Evolutionary conservation across 2,113 vertebrate species (phyloP).

Genomic region (Marmota monax): DNA sequence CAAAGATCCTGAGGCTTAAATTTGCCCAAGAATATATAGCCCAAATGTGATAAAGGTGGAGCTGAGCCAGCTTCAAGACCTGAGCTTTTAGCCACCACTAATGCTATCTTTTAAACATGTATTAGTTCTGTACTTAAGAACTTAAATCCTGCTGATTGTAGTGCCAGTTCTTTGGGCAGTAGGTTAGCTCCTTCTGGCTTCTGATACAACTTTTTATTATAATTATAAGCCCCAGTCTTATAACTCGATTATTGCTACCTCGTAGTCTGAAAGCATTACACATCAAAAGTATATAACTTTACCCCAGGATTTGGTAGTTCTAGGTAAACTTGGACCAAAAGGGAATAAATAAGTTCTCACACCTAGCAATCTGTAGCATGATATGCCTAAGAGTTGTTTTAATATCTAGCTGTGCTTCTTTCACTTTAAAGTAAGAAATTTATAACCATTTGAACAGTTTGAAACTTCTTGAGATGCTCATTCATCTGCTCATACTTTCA

Average conservation of each 20-base stretch:
- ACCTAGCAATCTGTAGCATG: background rate
- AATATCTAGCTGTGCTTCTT: background rate
- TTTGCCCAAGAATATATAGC: background rate
- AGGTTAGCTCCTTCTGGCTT: slow-evolving; percentile 1
- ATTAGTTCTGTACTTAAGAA: background rate
- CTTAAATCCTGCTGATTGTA: background rate
- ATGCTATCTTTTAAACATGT: background rate
- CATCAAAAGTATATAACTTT: background rate
- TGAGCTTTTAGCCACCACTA: background rate
- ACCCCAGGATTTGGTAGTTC: background rate
- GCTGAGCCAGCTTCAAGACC: background rate
- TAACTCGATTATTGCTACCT: slow-evolving; percentile 36
- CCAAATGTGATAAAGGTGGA: background rate
- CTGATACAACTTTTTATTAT: background rate
- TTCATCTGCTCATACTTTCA: background rate
- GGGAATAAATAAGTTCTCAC: background rate
- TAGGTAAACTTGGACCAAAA: slow-evolving; percentile 23
- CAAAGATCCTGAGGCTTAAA: background rate
- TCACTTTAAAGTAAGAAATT: background rate
- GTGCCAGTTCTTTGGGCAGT: background rate
- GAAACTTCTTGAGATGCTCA: background rate
- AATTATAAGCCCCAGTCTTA: background rate
- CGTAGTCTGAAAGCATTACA: background rate
- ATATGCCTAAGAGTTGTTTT: background rate
- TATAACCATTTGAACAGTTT: background rate